Evolutionary conservation across 2,113 vertebrate genomes (phyloP), one percentile per base, ranked within the genome.

Genomic region (chimpanzee (Pan troglodytes)): DNA sequence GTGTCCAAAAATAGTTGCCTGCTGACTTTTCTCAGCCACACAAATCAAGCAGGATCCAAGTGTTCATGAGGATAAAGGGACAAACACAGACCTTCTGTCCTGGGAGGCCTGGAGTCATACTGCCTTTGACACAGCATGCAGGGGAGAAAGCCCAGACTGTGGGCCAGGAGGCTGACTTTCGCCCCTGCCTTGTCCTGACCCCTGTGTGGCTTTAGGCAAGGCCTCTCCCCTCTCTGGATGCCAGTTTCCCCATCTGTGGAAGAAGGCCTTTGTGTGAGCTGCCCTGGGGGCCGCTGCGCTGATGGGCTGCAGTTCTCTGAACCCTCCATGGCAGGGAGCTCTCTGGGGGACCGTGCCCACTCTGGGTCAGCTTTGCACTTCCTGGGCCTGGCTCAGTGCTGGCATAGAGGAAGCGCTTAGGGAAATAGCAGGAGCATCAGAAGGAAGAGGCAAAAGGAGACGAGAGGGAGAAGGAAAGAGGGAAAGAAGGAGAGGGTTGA

Each of bases 1-100:
- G 22, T 88, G 8, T 70, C 84, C 88, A 96, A 88, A 96, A 96
- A 97, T 79, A 97, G 80, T 22, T 50, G 50, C 50, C 93, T 82
- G 83, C 59, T 96, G 80, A 85, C 75, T 88, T 85, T 92, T 93
- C 90, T 81, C 80, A 82, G 5, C 55, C 32, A 8, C 48, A 5
- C 18, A 50, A 8, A 85, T 79, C 48, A 35, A 82, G 18, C 43
- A 48, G 81, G 61, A 55, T 40, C 55, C 23, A 18, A 23, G 30
- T 6, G 3, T 89, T 95, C 90, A 40, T 0, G 25, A 92, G 83
- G 87, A 70, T 50, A 59, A n/a, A n/a, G 95, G 48, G 45, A 68
- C 57, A 78, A 43, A 85, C 94, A 90, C 76, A 93, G 84, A 17
- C n/a, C 7, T 20, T 88, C 75, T 82, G 92, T 79, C 32, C 55